Evolutionary conservation across 2,888 invertebrate species (phyloP).

Genomic region (Brachycybe producta): DNA sequence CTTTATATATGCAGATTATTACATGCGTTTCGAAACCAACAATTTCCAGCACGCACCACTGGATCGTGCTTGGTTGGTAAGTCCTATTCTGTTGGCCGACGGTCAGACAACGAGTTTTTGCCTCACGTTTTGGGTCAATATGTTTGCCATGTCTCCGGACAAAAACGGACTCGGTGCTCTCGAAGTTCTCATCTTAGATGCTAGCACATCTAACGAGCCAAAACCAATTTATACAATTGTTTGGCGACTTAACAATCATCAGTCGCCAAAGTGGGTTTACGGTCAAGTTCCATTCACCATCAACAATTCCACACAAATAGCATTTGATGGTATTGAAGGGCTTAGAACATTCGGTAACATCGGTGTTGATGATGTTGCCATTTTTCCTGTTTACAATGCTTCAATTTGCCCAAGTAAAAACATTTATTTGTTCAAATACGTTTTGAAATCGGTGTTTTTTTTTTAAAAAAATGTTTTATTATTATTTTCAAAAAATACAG

Average conservation of each 20-base stretch:
- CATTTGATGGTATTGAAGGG: conserved; percentile 47
- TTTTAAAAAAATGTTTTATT: background rate
- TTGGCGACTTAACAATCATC: conserved; percentile 44
- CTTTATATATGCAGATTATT: conserved; percentile 15
- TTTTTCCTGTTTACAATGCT: conserved; percentile 30
- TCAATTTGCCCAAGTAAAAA: conserved; percentile 42
- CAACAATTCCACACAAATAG: conserved; percentile 32
- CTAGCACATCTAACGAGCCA: background rate
- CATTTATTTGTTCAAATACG: background rate
- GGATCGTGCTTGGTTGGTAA: conserved; percentile 37
- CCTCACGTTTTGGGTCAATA: conserved; percentile 19
- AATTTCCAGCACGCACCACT: conserved; percentile 23
- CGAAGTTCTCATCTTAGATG: conserved; percentile 27
- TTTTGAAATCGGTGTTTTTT: no score
- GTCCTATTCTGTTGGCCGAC: conserved; percentile 16
- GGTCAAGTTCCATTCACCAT: conserved; percentile 39
- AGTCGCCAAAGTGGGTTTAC: conserved; percentile 43
- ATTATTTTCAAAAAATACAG: background rate
- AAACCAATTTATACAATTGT: conserved; percentile 28
- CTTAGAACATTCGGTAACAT: conserved; percentile 40
- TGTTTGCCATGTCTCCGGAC: conserved; percentile 15
- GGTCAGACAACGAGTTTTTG: conserved; percentile 10
- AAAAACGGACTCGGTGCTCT: conserved; percentile 33
- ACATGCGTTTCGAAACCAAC: conserved; percentile 20
- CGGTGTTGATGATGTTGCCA: conserved; percentile 44